Base-by-base conservation (phyloP, 2,888 invertebrate species). In the Drosophila bunnanda region DNA sequence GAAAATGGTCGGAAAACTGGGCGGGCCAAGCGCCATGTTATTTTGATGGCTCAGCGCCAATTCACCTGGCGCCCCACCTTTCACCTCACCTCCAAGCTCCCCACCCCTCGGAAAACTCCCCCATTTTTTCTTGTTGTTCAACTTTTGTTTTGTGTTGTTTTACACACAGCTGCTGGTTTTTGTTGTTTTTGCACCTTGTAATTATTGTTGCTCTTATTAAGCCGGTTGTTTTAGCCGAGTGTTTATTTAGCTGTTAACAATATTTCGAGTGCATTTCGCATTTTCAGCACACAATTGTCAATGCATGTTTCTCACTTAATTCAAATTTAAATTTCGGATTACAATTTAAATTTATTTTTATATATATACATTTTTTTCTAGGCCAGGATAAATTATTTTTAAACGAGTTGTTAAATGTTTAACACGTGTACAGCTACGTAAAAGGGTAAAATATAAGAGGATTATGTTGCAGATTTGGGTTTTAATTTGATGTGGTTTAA, bases 31-130 rank as follows among this genome's bases (percentile, higher is more conserved):
- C 64, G 56, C 34, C 70, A 68, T 76, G 79, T 82, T 82, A 82
- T 67, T 74, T 60, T 68, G 67, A 79, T 88, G 88, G 88, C 82
- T 64, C 44, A 41, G 64, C 61, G 84, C 88, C 87, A 82, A 75
- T 82, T 82, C 82, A 85, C 28, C 44, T 38, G 25, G 55, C 58
- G 46, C 17, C 61, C 48, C 28, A 43, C 30, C 32, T 20, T 28
- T 38, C 48, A 36, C 38, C 17, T 15, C 32, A 25, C n/a, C 30
- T 22, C 25, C 7, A 8, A 8, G 22, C 43, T 13, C 2, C 4
- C 2, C 2, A 0, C 52, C 53, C 34, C 41, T 15, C 17, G 30
- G 25, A 25, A 17, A 32, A 20, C 50, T 25, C 17, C 25, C 22
- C 43, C 5, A 10, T 15, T 38, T 25, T 44, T 25, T 32, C 28